Base-by-base conservation (phyloP, 2,113 vertebrate species). In the Amphiprion ocellaris region DNA sequence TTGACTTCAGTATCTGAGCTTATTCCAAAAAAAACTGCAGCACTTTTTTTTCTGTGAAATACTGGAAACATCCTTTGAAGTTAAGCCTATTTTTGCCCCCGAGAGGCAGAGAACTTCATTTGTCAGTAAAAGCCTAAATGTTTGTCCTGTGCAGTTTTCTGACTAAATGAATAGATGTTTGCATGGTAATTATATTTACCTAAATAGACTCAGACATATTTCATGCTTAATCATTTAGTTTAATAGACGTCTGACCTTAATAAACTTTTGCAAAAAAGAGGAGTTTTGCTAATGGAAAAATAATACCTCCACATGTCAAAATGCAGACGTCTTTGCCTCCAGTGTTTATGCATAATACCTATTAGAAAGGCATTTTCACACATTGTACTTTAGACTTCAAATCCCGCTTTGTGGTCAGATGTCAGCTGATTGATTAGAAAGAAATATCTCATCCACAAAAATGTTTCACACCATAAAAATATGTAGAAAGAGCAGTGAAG, bases 1-100 rank as follows among this genome's bases (percentile, higher is more conserved):
- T 65, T 78, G 56, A 79, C 68, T 73, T 68, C 41, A 81, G 28
- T 82, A 78, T 85, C 69, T 71, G 69, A 86, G 76, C 71, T 83
- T 75, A 56, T n/a, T 67, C 33, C n/a, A 61, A 61, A 74, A 86
- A 58, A 69, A 54, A 71, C 26, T 11, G 23, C 30, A 65, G 30
- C n/a, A 44, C 30, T 58, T 56, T 65, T 82, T 81, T 75, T 58
- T 37, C 33, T 39, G 26, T 88, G 71, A 85, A 81, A 69, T 52
- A 62, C 60, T 79, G 21, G 74, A 82, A 88, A 82, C 55, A 62
- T 63, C 74, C 70, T 88, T 89, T 86, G 79, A 88, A 83, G 83
- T 85, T 76, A 78, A 84, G 69, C 78, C 60, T 68, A 28, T 86
- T 82, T 88, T 77, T 47, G 59, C 58, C 71, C 33, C 65, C 30